Evolutionary conservation across 2,113 vertebrate genomes (phyloP).

Genomic region (Nansenia antarctica): DNA sequence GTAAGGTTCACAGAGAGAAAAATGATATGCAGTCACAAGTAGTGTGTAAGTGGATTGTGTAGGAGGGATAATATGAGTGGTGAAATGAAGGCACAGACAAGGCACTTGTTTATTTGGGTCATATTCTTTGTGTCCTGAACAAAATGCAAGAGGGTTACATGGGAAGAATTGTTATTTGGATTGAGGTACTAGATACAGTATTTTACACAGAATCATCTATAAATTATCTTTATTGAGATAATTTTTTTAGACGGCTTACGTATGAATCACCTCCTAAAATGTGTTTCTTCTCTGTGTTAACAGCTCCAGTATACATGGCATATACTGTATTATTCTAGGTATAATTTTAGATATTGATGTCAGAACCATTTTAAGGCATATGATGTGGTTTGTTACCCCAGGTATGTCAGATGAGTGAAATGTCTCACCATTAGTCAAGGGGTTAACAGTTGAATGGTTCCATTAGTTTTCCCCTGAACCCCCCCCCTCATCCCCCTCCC

Average conservation of each 20-base stretch:
- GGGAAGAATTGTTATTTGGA: neutral
- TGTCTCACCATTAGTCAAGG: conserved; percentile 51
- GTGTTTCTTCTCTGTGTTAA: neutral
- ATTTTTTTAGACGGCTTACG: neutral
- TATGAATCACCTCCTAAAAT: neutral
- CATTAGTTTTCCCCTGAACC: conserved; percentile 69
- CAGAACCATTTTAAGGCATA: conserved; percentile 30
- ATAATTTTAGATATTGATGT: conserved; percentile 40
- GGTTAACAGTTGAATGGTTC: conserved; percentile 61
- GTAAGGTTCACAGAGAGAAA: conserved; percentile 19
- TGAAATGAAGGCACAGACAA: neutral
- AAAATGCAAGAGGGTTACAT: neutral
- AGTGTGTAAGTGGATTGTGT: neutral
- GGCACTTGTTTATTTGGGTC: neutral
- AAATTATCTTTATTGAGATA: neutral
- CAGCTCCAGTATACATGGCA: neutral
- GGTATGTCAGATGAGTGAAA: conserved; percentile 22
- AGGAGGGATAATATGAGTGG: neutral
- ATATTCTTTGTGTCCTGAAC: neutral
- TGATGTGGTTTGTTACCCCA: conserved; percentile 54
- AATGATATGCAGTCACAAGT: conserved; percentile 36
- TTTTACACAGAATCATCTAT: too few relatives aligned
- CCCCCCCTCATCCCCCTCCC: conserved; percentile 35
- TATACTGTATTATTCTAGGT: conserved; percentile 1
- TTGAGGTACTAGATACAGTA: neutral